Percentiles rank a stretch among this genome's conserved stretches.
Conservation (phyloP, 2,797 vertebrate genomes). For the Dendrocincla fuliginosa region DNA sequence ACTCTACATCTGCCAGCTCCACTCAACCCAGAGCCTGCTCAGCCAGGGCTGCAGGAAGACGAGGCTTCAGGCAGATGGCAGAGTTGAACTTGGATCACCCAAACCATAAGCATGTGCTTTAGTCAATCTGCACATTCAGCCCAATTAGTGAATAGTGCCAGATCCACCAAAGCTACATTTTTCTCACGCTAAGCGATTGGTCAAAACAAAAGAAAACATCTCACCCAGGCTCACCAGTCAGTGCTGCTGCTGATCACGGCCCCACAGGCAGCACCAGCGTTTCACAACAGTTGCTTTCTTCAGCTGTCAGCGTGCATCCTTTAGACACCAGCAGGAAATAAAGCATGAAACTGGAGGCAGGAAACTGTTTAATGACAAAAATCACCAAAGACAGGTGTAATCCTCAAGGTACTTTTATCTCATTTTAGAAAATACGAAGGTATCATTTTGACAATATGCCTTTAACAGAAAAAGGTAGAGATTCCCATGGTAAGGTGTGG, state of each 20-base stretch:
- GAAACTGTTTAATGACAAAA: constrained; percentile 34
- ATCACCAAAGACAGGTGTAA: constrained; percentile 36
- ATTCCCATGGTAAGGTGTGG: neutral
- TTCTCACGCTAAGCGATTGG: neutral
- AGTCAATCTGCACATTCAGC: constrained; percentile 35
- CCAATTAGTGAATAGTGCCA: constrained; percentile 19
- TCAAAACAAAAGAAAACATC: constrained; percentile 37
- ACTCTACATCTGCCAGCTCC: neutral
- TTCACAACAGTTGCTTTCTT: neutral
- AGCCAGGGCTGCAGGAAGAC: neutral
- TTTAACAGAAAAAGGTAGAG: neutral
- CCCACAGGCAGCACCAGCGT: constrained; percentile 8
- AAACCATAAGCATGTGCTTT: constrained; percentile 17
- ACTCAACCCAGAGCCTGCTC: neutral
- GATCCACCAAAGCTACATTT: neutral
- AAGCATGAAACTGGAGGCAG: neutral
- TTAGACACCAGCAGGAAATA: constrained; percentile 27
- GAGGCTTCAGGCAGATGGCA: neutral
- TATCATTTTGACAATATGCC: constrained; percentile 3
- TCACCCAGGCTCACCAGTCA: neutral
- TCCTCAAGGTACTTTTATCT: constrained; percentile 25
- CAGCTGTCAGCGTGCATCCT: neutral
- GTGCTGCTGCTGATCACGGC: neutral
- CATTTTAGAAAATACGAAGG: constrained; percentile 2
- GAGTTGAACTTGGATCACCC: constrained; percentile 46